Conservation (phyloP, 53 echinoderm and acorn worm genomes). For the Astropecten irregularis region DNA sequence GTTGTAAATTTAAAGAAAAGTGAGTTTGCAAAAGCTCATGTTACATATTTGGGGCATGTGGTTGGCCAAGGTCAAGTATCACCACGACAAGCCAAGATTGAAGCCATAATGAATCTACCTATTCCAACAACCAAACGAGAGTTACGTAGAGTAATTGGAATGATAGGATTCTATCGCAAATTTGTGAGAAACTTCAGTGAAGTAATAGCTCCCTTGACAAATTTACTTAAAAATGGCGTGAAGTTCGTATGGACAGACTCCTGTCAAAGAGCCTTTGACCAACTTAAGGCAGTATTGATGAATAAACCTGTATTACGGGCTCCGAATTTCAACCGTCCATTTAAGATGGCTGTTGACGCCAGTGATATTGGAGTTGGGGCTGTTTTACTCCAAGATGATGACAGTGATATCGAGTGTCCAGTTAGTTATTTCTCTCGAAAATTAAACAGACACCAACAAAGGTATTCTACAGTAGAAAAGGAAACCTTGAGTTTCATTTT, state of each 20-base stretch:
- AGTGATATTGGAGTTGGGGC: background rate
- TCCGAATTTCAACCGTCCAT: constrained; percentile 10
- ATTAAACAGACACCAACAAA: background rate
- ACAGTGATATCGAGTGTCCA: background rate
- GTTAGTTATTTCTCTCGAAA: background rate
- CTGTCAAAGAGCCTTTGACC: constrained; percentile 34
- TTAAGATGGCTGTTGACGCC: background rate
- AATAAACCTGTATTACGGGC: constrained; percentile 32
- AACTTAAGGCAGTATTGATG: constrained; percentile 50
- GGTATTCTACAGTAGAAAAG: background rate
- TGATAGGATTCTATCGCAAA: constrained; percentile 59
- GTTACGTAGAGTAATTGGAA: constrained; percentile 50
- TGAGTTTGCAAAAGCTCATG: constrained; percentile 49
- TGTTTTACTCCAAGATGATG: background rate
- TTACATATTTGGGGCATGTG: constrained; percentile 57
- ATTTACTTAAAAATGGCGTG: constrained; percentile 48
- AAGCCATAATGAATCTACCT: constrained; percentile 52
- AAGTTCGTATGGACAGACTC: constrained; percentile 53
- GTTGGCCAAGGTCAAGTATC: constrained; percentile 61
- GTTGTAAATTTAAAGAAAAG: constrained; percentile 53
- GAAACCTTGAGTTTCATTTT: background rate
- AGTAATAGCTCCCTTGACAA: constrained; percentile 53
- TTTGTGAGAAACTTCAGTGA: constrained; percentile 48
- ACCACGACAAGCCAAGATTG: constrained; percentile 39
- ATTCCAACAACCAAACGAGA: constrained; percentile 21